Conservation (phyloP, 92 coral and sea anemone species). For the Virgularia gustaviana region DNA sequence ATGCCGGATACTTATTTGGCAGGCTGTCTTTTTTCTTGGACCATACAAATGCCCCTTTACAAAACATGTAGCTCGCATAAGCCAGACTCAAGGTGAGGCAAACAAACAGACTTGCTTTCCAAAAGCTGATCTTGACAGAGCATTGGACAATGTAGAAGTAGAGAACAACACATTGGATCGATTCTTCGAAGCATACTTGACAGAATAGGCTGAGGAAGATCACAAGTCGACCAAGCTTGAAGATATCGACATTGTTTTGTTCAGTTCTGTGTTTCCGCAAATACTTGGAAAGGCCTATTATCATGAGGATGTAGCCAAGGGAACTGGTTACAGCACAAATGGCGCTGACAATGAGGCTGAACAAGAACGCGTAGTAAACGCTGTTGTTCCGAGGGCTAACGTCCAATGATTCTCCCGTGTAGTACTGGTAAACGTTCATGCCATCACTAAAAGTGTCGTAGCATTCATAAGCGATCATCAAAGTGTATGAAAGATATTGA, state of each 20-base stretch:
- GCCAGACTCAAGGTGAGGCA: slow-evolving; percentile 20
- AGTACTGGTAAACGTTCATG: slow-evolving; percentile 19
- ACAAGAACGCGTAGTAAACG: slow-evolving; percentile 26
- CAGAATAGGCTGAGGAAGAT: slow-evolving; percentile 19
- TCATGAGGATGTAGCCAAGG: slow-evolving; percentile 3
- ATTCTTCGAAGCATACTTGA: slow-evolving; percentile 27
- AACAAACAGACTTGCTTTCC: slow-evolving; percentile 30
- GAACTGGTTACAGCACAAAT: slow-evolving; percentile 24
- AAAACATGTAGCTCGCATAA: slow-evolving; percentile 12
- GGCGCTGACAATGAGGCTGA: slow-evolving; percentile 34
- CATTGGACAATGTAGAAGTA: slow-evolving; percentile 35
- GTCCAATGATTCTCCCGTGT: slow-evolving; percentile 14
- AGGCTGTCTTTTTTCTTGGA: slow-evolving; percentile 17
- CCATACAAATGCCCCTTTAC: slow-evolving; percentile 26
- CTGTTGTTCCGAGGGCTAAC: slow-evolving; percentile 5
- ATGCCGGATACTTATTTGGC: slow-evolving; percentile 22
- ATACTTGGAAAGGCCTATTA: slow-evolving; percentile 20
- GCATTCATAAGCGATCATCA: slow-evolving; percentile 29
- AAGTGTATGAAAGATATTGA: neutral
- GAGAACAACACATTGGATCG: slow-evolving; percentile 20
- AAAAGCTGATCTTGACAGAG: slow-evolving; percentile 26
- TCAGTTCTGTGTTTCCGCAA: neutral
- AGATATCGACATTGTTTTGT: neutral
- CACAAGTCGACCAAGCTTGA: slow-evolving; percentile 22
- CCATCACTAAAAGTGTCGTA: slow-evolving; percentile 35